These are phyloP conservation scores for Drosophila ustulata DNA, from an alignment of 2,888 invertebrate genomes.

Conservation along the genomic window DNA sequence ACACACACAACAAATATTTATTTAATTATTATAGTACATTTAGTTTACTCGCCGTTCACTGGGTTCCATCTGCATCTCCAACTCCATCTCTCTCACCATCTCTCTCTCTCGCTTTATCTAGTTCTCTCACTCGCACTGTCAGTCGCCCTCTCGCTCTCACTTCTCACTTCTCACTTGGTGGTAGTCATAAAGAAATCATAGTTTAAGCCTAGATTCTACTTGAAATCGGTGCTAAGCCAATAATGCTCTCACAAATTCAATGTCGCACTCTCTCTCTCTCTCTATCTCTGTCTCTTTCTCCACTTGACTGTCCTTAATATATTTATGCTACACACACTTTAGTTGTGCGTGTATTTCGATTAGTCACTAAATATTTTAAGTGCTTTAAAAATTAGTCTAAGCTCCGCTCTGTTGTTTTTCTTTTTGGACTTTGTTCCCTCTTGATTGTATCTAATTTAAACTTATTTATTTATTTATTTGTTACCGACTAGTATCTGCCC, in stretches of 20 bases:
- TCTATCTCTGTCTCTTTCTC: slow-evolving; percentile 17
- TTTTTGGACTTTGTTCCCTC: neutral
- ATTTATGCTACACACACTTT: slow-evolving; percentile 44
- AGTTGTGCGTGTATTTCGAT: slow-evolving; percentile 70
- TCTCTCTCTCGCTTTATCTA: slow-evolving; percentile 1
- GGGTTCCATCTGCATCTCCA: slow-evolving; percentile 41
- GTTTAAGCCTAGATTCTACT: slow-evolving; percentile 60
- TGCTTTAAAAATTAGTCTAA: slow-evolving; percentile 76
- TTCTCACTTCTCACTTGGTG: slow-evolving; percentile 47
- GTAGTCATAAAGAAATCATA: slow-evolving; percentile 59
- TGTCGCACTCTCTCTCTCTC: slow-evolving; percentile 21
- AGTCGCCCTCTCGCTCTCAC: neutral
- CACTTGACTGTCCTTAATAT: slow-evolving; percentile 47
- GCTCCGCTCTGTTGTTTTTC: slow-evolving; percentile 28
- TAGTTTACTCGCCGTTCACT: slow-evolving; percentile 61
- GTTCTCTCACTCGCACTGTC: neutral
- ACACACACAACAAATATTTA: slow-evolving; percentile 42
- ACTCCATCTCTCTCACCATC: too few relatives aligned
- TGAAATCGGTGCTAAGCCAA: slow-evolving; percentile 64
- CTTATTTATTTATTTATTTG: slow-evolving; percentile 46
- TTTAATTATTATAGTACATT: slow-evolving; percentile 32
- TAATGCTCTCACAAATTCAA: slow-evolving; percentile 67
- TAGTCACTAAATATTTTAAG: slow-evolving; percentile 84
- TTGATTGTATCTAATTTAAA: slow-evolving; percentile 38
- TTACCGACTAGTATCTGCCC: slow-evolving; percentile 48